Evolutionary conservation across 2,888 invertebrate species (phyloP).

Genomic region (Phoenoteleia sp.): DNA sequence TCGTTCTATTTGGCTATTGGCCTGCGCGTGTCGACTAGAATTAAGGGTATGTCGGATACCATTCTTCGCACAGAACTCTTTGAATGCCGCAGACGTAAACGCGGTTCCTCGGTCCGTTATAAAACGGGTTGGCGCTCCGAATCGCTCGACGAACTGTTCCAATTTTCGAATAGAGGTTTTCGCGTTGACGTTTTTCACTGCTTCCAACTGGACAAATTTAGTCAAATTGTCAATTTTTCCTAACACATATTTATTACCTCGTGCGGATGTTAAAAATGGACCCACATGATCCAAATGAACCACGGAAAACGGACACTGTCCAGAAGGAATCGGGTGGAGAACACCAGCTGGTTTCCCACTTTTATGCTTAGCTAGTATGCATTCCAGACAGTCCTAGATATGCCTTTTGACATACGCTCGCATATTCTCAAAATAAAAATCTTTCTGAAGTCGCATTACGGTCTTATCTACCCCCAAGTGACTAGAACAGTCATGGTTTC

Average conservation of each 20-base stretch:
- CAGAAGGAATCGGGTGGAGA: conserved; percentile 73
- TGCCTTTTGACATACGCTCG: conserved; percentile 54
- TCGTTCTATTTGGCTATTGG: conserved; percentile 4
- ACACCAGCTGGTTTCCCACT: conserved; percentile 59
- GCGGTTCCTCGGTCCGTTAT: neutral
- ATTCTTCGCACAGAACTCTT: neutral
- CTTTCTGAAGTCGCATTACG: conserved; percentile 15
- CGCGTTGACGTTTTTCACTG: conserved; percentile 15
- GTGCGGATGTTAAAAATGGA: conserved; percentile 63
- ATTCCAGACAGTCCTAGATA: conserved; percentile 72
- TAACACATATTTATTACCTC: conserved; percentile 71
- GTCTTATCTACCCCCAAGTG: conserved; percentile 2
- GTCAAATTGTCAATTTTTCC: conserved; percentile 73
- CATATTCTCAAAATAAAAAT: conserved; percentile 72
- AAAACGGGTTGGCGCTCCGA: conserved; percentile 3
- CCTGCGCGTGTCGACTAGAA: conserved; percentile 11
- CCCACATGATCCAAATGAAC: conserved; percentile 71
- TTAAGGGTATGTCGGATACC: conserved; percentile 2
- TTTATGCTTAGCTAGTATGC: conserved; percentile 40
- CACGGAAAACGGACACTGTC: conserved; percentile 63
- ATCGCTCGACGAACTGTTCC: neutral
- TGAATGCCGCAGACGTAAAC: neutral
- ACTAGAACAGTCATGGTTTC: conserved; percentile 37
- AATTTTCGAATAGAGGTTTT: conserved; percentile 19
- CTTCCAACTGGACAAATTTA: conserved; percentile 54